Percentiles rank a stretch among this genome's conserved stretches.
Conservation (phyloP, 2,113 vertebrate species). For the Eleginops maclovinus region DNA sequence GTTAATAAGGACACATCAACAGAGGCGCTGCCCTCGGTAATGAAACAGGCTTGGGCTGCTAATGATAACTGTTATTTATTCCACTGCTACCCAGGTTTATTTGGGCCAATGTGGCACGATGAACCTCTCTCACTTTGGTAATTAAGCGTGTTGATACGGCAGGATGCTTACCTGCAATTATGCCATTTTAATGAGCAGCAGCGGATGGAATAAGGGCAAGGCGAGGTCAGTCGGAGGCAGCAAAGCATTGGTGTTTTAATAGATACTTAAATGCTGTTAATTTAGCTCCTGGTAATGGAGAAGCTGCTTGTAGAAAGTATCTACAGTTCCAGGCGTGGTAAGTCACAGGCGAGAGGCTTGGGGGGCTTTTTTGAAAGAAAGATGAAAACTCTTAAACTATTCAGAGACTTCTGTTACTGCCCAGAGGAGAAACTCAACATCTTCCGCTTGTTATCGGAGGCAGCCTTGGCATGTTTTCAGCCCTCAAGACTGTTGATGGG, state of each 20-base stretch:
- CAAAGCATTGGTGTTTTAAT: slow-evolving; percentile 85
- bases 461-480: slow-evolving; percentile 74
- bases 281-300: slow-evolving; percentile 81
- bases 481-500: slow-evolving; percentile 65
- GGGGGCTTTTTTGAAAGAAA: slow-evolving; percentile 57
- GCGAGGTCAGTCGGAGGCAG: slow-evolving; percentile 81
- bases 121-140: slow-evolving; percentile 81
- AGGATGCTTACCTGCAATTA: slow-evolving; percentile 86
- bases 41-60: slow-evolving; percentile 71
- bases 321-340: slow-evolving; percentile 58
- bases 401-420: slow-evolving; percentile 64
- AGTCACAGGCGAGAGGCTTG: slow-evolving; percentile 50
- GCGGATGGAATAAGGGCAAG: slow-evolving; percentile 73
- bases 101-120: slow-evolving; percentile 74
- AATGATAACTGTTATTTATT: slow-evolving; percentile 84
- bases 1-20: slow-evolving; percentile 72
- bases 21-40: slow-evolving; percentile 73
- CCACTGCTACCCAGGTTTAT: slow-evolving; percentile 77
- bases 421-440: slow-evolving; percentile 76
- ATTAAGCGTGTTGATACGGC: slow-evolving; percentile 84
- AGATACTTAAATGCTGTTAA: slow-evolving; percentile 87
- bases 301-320: slow-evolving; percentile 71
- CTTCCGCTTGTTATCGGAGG: slow-evolving; percentile 75
- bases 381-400: slow-evolving; percentile 66
- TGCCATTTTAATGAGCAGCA: slow-evolving; percentile 84